Evolutionary conservation across 2,888 invertebrate genomes (phyloP).

Genomic region (Agrilus biguttatus): DNA sequence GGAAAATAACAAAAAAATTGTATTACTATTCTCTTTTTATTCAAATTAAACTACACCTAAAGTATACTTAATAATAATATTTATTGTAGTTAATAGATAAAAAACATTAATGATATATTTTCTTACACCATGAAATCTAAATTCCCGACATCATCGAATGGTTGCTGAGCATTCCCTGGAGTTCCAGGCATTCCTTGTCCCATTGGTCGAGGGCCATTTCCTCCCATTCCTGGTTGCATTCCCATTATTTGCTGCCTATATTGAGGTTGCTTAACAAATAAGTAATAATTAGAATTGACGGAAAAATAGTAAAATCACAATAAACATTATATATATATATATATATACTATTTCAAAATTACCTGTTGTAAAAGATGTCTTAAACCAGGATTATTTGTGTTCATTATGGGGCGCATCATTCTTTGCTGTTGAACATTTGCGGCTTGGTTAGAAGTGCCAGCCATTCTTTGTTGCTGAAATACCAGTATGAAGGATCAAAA

Average conservation of each 20-base stretch:
- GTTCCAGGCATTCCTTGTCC: conserved; percentile 29
- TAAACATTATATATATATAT: no score
- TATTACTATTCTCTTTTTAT: no score
- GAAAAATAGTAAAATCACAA: neutral
- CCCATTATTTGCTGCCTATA: conserved; percentile 47
- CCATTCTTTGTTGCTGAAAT: conserved; percentile 25
- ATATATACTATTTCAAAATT: conserved; percentile 10
- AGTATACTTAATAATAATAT: no score
- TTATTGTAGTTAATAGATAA: no score
- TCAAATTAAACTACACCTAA: no score
- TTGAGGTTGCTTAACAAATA: conserved; percentile 47
- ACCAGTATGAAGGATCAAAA: no score
- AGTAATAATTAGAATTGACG: neutral
- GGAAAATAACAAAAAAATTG: no score
- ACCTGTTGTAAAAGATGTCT: conserved; percentile 69
- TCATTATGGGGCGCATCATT: conserved; percentile 54
- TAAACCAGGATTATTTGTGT: conserved; percentile 66
- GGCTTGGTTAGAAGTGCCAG: conserved; percentile 20
- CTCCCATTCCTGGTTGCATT: conserved; percentile 37
- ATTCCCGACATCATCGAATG: conserved; percentile 36
- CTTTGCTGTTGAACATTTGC: conserved; percentile 37
- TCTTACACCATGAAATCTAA: conserved; percentile 21
- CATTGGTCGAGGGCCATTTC: conserved; percentile 31
- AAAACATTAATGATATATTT: no score
- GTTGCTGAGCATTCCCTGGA: conserved; percentile 30